These are phyloP conservation scores for Drosophila bipectinata DNA, from an alignment of 1,140 invertebrate species.

Conservation along the genomic window DNA sequence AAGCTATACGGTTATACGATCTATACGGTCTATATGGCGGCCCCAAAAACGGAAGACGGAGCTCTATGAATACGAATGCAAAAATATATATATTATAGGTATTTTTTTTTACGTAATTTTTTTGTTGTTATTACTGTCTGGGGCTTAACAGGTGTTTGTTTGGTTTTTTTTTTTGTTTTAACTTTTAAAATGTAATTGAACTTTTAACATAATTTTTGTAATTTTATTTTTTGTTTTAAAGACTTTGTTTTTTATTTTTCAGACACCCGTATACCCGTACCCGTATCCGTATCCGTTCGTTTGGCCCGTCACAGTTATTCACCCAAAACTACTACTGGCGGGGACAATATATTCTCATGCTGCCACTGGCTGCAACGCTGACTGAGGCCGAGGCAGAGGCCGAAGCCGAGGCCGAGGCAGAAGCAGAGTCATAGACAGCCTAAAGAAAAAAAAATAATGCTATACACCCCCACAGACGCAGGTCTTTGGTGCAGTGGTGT, in stretches of 20 bases:
- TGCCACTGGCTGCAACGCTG: not conserved
- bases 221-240: not conserved
- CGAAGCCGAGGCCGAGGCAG: conserved; percentile 11
- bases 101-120: conserved; percentile 42
- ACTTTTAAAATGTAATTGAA: not conserved
- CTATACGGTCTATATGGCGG: not conserved
- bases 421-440: conserved; percentile 31
- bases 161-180: not conserved
- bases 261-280: not conserved
- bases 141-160: conserved; percentile 27
- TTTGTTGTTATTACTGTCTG: conserved; percentile 12
- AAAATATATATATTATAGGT: conserved; percentile 2
- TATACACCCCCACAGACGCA: conserved; percentile 9
- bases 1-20: not conserved
- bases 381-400: conserved; percentile 13
- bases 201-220: not conserved
- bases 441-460: conserved; percentile 58
- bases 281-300: conserved; percentile 23
- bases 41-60: conserved; percentile 7
- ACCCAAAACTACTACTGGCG: conserved; percentile 54
- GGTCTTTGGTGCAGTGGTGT: conserved; percentile 40
- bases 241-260: not conserved
- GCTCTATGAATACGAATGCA: conserved; percentile 20
- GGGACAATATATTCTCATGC: conserved; percentile 19
- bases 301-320: conserved; percentile 55